These are phyloP conservation scores for Leptestheria dahalacensis DNA, from an alignment of 1,140 invertebrate genomes.

Conservation along the genomic window DNA sequence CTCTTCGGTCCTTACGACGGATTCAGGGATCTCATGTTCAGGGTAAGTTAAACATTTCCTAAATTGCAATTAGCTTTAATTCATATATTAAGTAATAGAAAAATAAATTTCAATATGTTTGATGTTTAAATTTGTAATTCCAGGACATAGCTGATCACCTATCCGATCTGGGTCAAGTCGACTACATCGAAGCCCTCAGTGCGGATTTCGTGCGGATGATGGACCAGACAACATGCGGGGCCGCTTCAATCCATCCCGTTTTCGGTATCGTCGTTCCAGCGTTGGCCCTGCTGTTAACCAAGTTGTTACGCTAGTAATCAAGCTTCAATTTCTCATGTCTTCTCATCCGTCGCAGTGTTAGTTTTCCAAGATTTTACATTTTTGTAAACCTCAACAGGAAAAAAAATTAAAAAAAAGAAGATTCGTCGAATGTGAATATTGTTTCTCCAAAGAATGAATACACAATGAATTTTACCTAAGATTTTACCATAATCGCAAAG, in stretches of 20 bases:
- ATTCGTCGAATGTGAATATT: neutral
- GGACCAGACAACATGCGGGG: constrained; percentile 9
- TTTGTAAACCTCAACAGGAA: neutral
- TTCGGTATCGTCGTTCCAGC: neutral
- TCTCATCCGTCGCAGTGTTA: neutral
- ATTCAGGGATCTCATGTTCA: constrained; percentile 34
- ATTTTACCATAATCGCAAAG: no score
- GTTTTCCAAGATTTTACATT: neutral
- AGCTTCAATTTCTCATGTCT: neutral
- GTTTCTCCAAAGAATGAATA: neutral
- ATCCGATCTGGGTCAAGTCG: constrained; percentile 9
- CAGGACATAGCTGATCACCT: constrained; percentile 10
- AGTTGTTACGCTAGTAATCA: constrained; percentile 2
- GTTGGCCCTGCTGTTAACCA: neutral
- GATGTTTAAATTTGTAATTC: neutral
- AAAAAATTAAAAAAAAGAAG: no score
- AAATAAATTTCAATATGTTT: neutral
- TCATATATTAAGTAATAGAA: neutral
- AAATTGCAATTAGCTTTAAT: neutral
- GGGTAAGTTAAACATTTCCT: constrained; percentile 25
- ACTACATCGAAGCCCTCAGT: constrained; percentile 9
- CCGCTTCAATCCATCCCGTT: neutral
- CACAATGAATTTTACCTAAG: no score
- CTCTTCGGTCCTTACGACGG: constrained; percentile 35
- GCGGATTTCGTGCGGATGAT: constrained; percentile 15